Conservation (phyloP, 1,140 invertebrate species). For the Drosophila virilis region DNA sequence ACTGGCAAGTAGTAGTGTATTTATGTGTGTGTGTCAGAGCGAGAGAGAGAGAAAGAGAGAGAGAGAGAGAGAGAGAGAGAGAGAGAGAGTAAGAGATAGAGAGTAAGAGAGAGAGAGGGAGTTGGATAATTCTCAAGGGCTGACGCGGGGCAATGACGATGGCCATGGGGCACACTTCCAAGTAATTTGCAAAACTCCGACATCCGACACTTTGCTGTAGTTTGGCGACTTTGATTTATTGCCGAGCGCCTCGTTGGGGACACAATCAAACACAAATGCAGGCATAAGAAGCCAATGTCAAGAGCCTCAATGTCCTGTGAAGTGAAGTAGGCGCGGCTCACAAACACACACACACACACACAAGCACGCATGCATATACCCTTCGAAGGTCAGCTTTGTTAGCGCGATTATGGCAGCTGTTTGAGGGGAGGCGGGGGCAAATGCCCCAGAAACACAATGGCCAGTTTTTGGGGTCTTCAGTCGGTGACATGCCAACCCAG, state of each 20-base stretch:
- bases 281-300: slow-evolving; percentile 49
- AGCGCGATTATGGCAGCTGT: slow-evolving; percentile 49
- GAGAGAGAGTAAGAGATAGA: slow-evolving; percentile 21
- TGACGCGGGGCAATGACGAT: slow-evolving; percentile 41
- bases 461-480: slow-evolving; percentile 30
- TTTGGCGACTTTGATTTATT: slow-evolving; percentile 78
- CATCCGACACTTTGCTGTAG: slow-evolving; percentile 75
- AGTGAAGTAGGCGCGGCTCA: slow-evolving; percentile 41
- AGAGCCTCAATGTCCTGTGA: slow-evolving; percentile 49
- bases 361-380: too few relatives aligned
- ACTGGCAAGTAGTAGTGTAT: slow-evolving; percentile 14
- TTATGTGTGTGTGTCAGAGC: slow-evolving; percentile 13
- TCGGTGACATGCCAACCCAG: slow-evolving; percentile 42
- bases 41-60: slow-evolving; percentile 7
- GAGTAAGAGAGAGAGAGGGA: slow-evolving; percentile 22
- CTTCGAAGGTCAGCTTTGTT: slow-evolving; percentile 42
- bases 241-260: slow-evolving; percentile 48
- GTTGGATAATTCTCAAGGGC: slow-evolving; percentile 53
- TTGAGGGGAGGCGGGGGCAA: background rate
- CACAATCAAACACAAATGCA: slow-evolving; percentile 57
- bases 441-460: slow-evolving; percentile 30
- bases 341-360: slow-evolving; percentile 20
- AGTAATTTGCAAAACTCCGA: slow-evolving; percentile 80
- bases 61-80: slow-evolving; percentile 21
- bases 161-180: slow-evolving; percentile 70